Evolutionary conservation across 2,888 invertebrate genomes (phyloP).

Genomic region (Deilephila elpenor): DNA sequence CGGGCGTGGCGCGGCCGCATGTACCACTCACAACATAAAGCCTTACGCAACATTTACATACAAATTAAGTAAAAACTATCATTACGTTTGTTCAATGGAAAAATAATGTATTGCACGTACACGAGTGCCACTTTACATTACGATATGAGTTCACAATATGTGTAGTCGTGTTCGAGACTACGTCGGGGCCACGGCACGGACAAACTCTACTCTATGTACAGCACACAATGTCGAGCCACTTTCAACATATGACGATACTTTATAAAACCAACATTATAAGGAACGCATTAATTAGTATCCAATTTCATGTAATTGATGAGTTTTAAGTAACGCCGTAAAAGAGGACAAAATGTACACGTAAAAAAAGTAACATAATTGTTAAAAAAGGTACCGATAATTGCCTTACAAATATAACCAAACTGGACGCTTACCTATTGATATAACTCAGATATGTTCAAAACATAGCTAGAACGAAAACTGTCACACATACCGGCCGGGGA

Average conservation of each 20-base stretch:
- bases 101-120: slow-evolving; percentile 5
- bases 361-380: background rate
- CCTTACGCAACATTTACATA: background rate
- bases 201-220: background rate
- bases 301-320: background rate
- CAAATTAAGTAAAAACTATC: slow-evolving; percentile 15
- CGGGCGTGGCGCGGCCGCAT: no score
- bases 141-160: slow-evolving; percentile 73
- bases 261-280: background rate
- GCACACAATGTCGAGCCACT: background rate
- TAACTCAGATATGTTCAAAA: slow-evolving; percentile 47
- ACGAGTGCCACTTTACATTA: slow-evolving; percentile 41
- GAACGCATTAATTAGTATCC: background rate
- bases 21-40: background rate
- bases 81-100: slow-evolving; percentile 18
- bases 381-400: background rate
- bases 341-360: background rate
- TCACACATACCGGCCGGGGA: no score
- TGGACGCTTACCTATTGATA: slow-evolving; percentile 42
- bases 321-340: background rate
- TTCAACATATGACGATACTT: background rate
- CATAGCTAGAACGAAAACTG: slow-evolving; percentile 33
- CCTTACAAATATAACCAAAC: background rate
- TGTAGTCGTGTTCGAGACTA: slow-evolving; percentile 38
- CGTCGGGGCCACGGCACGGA: background rate